Percentiles rank a stretch among this genome's conserved stretches.
These are phyloP conservation scores for Andrena flavipes DNA, from an alignment of 2,888 invertebrate genomes.

Conservation along the genomic window DNA sequence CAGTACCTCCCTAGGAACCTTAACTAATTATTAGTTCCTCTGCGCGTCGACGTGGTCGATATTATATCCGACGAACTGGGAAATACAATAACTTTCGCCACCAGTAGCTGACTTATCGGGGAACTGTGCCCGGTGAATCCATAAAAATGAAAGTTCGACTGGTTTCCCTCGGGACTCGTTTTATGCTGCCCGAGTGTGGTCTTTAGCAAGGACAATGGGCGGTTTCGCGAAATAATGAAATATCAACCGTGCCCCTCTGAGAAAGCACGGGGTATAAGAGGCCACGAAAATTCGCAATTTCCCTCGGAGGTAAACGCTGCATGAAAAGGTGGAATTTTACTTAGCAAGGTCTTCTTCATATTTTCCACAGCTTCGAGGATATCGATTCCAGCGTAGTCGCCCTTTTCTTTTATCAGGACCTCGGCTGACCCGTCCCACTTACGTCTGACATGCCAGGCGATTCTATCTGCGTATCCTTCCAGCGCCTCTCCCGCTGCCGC, in stretches of 20 bases:
- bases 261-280: background rate
- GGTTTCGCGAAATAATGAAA: background rate
- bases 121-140: background rate
- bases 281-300: constrained; percentile 11
- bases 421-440: constrained; percentile 72
- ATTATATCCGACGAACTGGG: constrained; percentile 9
- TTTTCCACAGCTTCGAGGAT: constrained; percentile 72
- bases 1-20: too few species aligned
- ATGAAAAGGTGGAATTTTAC: constrained; percentile 32
- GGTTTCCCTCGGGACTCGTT: background rate
- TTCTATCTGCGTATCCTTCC: constrained; percentile 53
- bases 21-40: too few species aligned
- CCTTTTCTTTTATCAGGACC: constrained; percentile 77
- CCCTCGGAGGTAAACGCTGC: background rate
- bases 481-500: constrained; percentile 70
- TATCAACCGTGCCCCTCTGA: background rate
- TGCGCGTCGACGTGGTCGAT: background rate
- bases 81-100: constrained; percentile 13
- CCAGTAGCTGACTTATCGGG: background rate
- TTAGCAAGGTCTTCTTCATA: constrained; percentile 53
- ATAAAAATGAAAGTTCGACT: constrained; percentile 10
- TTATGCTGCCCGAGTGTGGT: background rate
- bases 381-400: constrained; percentile 73
- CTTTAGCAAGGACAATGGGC: background rate
- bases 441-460: constrained; percentile 79